Conservation (phyloP, 2,888 invertebrate species). For the Lobophora halterata region DNA sequence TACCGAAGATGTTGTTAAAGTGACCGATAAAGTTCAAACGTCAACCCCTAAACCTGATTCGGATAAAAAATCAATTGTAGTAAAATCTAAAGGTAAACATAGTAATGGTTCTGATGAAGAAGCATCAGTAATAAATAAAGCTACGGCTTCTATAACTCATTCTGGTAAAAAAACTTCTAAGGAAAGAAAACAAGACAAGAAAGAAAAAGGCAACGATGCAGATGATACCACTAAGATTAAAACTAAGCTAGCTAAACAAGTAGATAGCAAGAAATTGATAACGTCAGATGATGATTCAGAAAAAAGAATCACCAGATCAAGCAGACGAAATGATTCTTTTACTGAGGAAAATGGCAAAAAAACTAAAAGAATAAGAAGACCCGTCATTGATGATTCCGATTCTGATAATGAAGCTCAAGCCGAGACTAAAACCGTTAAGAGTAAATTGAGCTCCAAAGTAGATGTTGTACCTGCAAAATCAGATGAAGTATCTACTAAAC, state of each 20-base stretch:
- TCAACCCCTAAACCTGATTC: conserved; percentile 13
- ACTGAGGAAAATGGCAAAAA: conserved; percentile 24
- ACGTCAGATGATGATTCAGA: conserved; percentile 24
- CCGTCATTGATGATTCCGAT: conserved; percentile 49
- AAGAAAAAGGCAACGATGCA: conserved; percentile 14
- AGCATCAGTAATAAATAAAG: conserved; percentile 17
- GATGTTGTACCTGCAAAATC: conserved; percentile 4
- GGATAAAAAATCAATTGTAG: conserved; percentile 17
- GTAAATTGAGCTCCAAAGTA: not conserved
- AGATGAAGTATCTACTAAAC: not conserved
- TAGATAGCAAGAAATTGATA: conserved; percentile 21
- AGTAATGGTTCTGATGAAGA: conserved; percentile 15
- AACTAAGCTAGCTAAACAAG: conserved; percentile 11
- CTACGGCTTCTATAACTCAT: conserved; percentile 2
- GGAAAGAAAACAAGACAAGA: conserved; percentile 12
- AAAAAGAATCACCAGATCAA: conserved; percentile 48
- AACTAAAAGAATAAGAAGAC: conserved; percentile 41
- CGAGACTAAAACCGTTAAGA: conserved; percentile 1
- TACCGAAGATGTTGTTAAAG: conserved; percentile 19
- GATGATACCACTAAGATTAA: conserved; percentile 14
- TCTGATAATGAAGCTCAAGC: conserved; percentile 42
- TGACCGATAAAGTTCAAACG: conserved; percentile 15
- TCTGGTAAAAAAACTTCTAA: conserved; percentile 3
- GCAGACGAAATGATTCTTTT: conserved; percentile 31
- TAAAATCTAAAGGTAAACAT: conserved; percentile 14